Base-by-base conservation (phyloP, 2,888 invertebrate species). In the Acanthoscelides obtectus region DNA sequence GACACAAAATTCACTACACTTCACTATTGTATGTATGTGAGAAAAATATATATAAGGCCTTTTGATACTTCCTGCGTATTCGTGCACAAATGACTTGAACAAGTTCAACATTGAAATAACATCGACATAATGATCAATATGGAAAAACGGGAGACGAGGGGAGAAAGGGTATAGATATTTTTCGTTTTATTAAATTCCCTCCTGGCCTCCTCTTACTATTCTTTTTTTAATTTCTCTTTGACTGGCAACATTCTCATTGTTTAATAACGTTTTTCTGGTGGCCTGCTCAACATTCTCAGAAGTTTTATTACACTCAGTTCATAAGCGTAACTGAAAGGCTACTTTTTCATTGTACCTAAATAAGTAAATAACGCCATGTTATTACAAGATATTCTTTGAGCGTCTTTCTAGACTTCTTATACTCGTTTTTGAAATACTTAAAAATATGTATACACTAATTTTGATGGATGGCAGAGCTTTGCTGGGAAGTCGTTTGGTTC, bases 41-140 rank as follows among this genome's bases (percentile, higher is more conserved):
- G 17, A 45, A 25, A 25, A 71, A 71, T n/a, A 71, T 69, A 69
- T 71, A 69, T 71, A 71, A 71, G 69, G 71, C 67, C 69, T 69
- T 71, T 71, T 71, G 71, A 71, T 66, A 69, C 67, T 69, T 71
- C 22, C 66, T 69, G 21, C 67, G 71, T 70, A 45, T 69, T 12
- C 45, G 63, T 71, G 20, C 67, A 71, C 63, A 69, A 67, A 71
- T 68, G 69, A 67, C 69, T 67, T 69, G 45, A 71, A 69, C 71
- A 69, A 69, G 71, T 69, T 69, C 45, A 6, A 69, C 67, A 66
- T 69, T 71, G 71, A 64, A 67, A 69, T 69, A 71, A 63, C 71
- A 67, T 71, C 67, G 65, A 22, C 71, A 66, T 69, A 63, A 64
- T 71, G 66, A 69, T 64, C 69, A 71, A 69, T 71, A 71, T 64